Evolutionary conservation across 2,113 vertebrate genomes (phyloP).

Genomic region (Cairina moschata): DNA sequence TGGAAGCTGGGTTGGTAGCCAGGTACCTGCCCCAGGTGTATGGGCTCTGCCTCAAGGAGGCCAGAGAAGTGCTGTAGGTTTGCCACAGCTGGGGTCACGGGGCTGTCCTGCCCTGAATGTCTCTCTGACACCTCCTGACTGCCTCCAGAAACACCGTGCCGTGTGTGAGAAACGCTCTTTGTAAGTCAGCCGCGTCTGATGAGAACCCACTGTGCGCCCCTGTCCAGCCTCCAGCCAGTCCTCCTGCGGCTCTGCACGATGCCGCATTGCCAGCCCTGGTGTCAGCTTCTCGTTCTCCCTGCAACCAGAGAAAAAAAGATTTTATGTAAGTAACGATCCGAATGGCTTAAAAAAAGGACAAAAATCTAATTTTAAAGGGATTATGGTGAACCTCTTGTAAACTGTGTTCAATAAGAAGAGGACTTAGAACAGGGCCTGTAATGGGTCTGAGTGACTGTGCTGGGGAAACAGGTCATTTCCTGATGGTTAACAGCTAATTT

Average conservation of each 20-base stretch:
- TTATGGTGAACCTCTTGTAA: slow-evolving; percentile 78
- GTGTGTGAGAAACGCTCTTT: slow-evolving; percentile 10
- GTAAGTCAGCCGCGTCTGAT: not conserved
- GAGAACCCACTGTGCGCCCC: not conserved
- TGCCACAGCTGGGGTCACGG: fast-evolving
- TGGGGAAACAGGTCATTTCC: slow-evolving; percentile 77
- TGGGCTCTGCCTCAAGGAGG: not conserved
- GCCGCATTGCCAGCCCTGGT: not conserved
- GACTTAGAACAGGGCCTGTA: slow-evolving; percentile 71
- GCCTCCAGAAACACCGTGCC: slow-evolving; percentile 13
- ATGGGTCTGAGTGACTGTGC: slow-evolving; percentile 61
- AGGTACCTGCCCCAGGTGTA: not conserved
- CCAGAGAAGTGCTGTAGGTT: not conserved
- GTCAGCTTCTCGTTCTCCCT: not conserved
- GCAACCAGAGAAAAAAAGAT: not conserved
- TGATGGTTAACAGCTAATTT: slow-evolving; percentile 70
- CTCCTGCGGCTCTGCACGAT: fast-evolving
- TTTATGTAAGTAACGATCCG: slow-evolving; percentile 13
- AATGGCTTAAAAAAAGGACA: slow-evolving; percentile 57
- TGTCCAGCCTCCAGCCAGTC: not conserved
- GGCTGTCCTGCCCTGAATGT: not conserved
- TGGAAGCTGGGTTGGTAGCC: not conserved
- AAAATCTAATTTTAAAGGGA: slow-evolving; percentile 82
- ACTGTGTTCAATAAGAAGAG: slow-evolving; percentile 75
- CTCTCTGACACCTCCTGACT: not conserved